Evolutionary conservation across 2,797 vertebrate genomes (phyloP).

Genomic region (Smutsia gigantea): DNA sequence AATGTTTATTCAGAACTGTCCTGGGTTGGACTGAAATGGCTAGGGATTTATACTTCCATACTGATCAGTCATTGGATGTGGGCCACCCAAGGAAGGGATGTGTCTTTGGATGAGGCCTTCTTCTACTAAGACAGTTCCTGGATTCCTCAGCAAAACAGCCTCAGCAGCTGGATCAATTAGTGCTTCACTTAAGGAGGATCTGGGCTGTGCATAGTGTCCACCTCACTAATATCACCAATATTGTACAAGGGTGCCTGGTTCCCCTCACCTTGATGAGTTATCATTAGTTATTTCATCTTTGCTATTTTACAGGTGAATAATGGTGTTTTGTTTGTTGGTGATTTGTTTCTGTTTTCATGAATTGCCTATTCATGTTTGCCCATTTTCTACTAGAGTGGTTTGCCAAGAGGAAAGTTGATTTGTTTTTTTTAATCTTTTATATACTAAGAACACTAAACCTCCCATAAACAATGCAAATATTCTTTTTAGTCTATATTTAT

Average conservation of each 20-base stretch:
- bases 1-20: background rate
- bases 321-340: background rate
- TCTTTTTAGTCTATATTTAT: background rate
- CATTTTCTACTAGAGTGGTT: background rate
- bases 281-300: background rate
- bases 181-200: background rate
- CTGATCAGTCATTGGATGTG: background rate
- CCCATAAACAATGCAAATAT: background rate
- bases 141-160: background rate
- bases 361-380: background rate
- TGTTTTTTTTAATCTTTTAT: background rate
- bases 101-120: background rate
- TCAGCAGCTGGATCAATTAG: background rate
- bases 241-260: background rate
- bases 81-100: background rate
- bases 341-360: background rate
- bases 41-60: background rate
- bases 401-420: background rate
- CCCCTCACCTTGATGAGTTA: background rate
- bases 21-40: background rate
- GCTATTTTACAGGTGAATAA: background rate
- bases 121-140: background rate
- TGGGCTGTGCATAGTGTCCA: accelerated
- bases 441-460: background rate
- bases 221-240: background rate